These are phyloP conservation scores for Achroia grisella DNA, from an alignment of 1,140 invertebrate genomes.

Conservation along the genomic window DNA sequence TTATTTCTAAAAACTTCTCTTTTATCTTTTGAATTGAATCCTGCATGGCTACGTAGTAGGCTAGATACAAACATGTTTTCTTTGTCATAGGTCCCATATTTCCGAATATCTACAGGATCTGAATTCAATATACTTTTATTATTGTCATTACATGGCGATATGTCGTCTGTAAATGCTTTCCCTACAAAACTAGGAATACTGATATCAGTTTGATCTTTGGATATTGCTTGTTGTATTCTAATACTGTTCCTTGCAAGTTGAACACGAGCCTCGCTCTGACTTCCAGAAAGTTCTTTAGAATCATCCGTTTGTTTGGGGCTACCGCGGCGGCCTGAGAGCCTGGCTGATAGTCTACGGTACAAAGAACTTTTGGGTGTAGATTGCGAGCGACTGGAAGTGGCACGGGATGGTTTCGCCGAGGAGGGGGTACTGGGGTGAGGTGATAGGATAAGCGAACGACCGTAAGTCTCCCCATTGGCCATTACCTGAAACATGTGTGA, in stretches of 20 bases:
- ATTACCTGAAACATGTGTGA: slow-evolving; percentile 75
- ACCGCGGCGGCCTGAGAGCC: slow-evolving; percentile 51
- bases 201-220: slow-evolving; percentile 34
- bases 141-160: slow-evolving; percentile 30
- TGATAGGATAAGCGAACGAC: slow-evolving; percentile 71
- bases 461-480: slow-evolving; percentile 73
- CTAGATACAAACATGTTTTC: slow-evolving; percentile 35
- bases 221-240: slow-evolving; percentile 34
- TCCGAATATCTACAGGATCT: slow-evolving; percentile 34
- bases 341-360: slow-evolving; percentile 61
- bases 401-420: slow-evolving; percentile 40
- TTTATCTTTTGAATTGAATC: slow-evolving; percentile 51
- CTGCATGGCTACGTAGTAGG: slow-evolving; percentile 26
- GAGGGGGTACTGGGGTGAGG: slow-evolving; percentile 51
- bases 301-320: slow-evolving; percentile 39
- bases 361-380: slow-evolving; percentile 64
- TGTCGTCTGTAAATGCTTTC: slow-evolving; percentile 43
- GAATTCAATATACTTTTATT: slow-evolving; percentile 22
- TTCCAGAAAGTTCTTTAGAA: slow-evolving; percentile 17
- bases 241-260: slow-evolving; percentile 44
- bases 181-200: slow-evolving; percentile 51
- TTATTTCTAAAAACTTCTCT: slow-evolving; percentile 69
- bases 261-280: slow-evolving; percentile 47
- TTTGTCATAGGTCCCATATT: slow-evolving; percentile 42
- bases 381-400: slow-evolving; percentile 56